A percentile compares a stretch with the other conserved stretches of the same genome.
Evolutionary conservation across 2,888 invertebrate species (phyloP).

Genomic region (Entomobrya multifasciata): DNA sequence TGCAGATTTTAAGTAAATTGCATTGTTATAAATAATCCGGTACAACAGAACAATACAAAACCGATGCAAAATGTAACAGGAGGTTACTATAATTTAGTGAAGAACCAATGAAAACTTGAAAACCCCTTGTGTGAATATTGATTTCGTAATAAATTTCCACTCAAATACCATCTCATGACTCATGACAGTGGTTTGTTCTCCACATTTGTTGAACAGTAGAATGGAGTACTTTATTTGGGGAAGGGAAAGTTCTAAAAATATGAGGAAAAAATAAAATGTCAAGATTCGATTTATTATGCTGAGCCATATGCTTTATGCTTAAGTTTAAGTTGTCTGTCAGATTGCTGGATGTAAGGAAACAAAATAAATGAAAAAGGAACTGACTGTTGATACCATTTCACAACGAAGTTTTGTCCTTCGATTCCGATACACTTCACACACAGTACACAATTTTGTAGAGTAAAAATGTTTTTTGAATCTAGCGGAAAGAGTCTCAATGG

Average conservation of each 20-base stretch:
- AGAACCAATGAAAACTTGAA: not conserved
- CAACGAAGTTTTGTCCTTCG: conserved; percentile 3
- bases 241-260: not conserved
- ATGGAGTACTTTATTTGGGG: not conserved
- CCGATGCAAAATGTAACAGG: no score
- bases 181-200: not conserved
- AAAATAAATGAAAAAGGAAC: not conserved
- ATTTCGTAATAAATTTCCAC: conserved; percentile 65
- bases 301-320: not conserved
- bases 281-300: not conserved
- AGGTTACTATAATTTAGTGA: no score
- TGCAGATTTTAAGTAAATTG: not conserved
- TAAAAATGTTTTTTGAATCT: not conserved
- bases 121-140: conserved; percentile 56
- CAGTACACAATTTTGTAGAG: no score
- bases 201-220: not conserved
- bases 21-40: not conserved
- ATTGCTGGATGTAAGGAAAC: not conserved
- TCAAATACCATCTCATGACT: conserved; percentile 48
- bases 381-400: conserved; percentile 20
- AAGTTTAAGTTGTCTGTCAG: conserved; percentile 8
- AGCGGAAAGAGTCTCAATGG: conserved; percentile 21
- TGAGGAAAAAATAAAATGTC: not conserved
- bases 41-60: no score
- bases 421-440: not conserved